Evolutionary conservation across 2,113 vertebrate species (phyloP).

Genomic region (Phocoena phocoena): DNA sequence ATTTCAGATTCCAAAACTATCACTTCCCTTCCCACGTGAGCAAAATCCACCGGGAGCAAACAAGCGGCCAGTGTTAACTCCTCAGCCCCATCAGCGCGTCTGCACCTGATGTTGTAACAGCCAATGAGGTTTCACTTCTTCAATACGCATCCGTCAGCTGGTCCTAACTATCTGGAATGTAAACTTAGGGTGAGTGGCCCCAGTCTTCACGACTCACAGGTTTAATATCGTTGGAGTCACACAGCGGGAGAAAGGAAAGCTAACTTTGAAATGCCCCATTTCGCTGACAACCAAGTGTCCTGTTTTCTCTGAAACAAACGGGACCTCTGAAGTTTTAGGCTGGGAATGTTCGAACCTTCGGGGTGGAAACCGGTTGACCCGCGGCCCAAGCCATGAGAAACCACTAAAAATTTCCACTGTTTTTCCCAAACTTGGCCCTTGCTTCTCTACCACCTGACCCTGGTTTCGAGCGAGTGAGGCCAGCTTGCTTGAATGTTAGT

Average conservation of each 20-base stretch:
- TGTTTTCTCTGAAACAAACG: no score
- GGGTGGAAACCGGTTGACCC: no score
- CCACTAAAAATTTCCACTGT: background rate
- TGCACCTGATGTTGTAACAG: background rate
- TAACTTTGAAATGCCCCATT: background rate
- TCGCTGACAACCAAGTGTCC: no score
- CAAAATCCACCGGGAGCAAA: no score
- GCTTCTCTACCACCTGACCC: background rate
- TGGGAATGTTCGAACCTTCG: background rate
- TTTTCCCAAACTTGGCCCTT: background rate
- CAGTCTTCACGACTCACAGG: rapidly evolving
- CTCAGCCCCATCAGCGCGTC: rapidly evolving
- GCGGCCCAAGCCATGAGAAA: background rate
- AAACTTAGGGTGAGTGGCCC: background rate
- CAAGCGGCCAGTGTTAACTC: rapidly evolving
- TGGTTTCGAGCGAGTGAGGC: background rate
- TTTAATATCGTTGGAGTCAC: rapidly evolving
- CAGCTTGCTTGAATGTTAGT: background rate
- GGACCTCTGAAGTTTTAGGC: background rate
- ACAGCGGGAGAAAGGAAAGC: rapidly evolving
- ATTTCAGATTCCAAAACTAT: background rate
- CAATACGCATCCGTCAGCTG: rapidly evolving
- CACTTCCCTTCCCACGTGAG: rapidly evolving
- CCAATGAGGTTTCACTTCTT: background rate
- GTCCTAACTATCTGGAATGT: background rate